phyloP scores from a whole-genome alignment of 2,797 vertebrate genomes.

The Rhinella marina region DNA sequence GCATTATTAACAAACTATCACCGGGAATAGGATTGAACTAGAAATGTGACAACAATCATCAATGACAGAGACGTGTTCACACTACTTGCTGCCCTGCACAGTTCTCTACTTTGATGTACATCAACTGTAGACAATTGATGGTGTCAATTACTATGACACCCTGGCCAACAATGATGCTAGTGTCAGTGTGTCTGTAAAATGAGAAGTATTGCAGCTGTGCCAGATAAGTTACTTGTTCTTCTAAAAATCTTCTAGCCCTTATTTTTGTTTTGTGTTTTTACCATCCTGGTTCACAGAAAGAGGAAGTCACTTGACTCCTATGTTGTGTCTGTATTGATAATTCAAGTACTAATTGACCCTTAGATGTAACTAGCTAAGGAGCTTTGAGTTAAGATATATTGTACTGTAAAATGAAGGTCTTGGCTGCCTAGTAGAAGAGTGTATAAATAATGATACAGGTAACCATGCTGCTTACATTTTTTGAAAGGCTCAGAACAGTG shows the following conservation, averaged over 20 bases:
- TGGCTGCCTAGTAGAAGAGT: too few relatives aligned
- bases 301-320: slow-evolving; percentile 65
- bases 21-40: background rate
- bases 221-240: slow-evolving; percentile 51
- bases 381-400: background rate
- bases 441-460: too few relatives aligned
- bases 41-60: background rate
- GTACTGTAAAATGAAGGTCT: background rate
- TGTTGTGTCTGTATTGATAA: slow-evolving; percentile 71
- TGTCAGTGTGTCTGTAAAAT: slow-evolving; percentile 67
- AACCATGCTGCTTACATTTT: too few relatives aligned
- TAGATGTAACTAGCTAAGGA: slow-evolving; percentile 43
- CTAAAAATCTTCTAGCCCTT: slow-evolving; percentile 59
- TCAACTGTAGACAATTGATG: background rate
- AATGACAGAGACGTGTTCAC: background rate
- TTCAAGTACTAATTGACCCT: slow-evolving; percentile 74
- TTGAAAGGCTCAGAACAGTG: too few relatives aligned
- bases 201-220: slow-evolving; percentile 72
- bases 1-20: background rate
- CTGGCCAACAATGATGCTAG: background rate
- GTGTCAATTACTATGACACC: slow-evolving; percentile 19
- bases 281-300: slow-evolving; percentile 73
- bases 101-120: slow-evolving; percentile 13
- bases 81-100: background rate
- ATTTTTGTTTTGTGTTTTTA: slow-evolving; percentile 62